Base-by-base conservation (phyloP, 2,797 vertebrate genomes). In the Xyrichtys novacula region DNA sequence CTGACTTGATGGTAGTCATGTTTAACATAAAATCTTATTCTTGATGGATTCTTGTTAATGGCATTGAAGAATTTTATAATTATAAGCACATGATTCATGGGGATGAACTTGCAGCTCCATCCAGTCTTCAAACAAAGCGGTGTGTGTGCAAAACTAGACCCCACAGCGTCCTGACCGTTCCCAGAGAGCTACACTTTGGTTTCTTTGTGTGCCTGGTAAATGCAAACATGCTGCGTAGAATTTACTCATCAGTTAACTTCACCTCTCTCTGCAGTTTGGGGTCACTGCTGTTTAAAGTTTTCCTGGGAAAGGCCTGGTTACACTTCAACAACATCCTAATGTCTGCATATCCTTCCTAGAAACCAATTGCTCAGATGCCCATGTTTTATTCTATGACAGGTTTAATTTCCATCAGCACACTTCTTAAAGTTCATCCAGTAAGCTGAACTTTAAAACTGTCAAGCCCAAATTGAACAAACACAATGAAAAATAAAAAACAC, bases 381-480 rank as follows among this genome's bases (percentile, higher is more conserved):
- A 7, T 16, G n/a, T 49, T 31, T 50, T 32, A 61, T 7, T 46
- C 1, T 28, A 56, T 43, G 52, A 43, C 64, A 64, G 28, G 26
- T 16, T 57, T 15, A 31, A 17, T 6, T 50, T 50, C 1, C 42
- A 65, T 57, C 20, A 23, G 23, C 19, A 44, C 17, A 7, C 9
- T 52, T 40, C 20, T 74, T 57, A 52, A 32, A 54, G 16, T 62
- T 23, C 12, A 16, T 32, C 22, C 49, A 17, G 34, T 19, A 44
- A 20, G 39, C 28, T 26, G 46, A 67, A 65, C 43, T 39, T 44
- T 57, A 14, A 61, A 80, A 59, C 62, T 61, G 67, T 72, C 65
- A 48, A 29, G 19, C 20, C 26, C 12, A 7, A 22, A 70, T 60
- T 63, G 12, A 6, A 46, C 32, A 42, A 71, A 82, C 65, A n/a